Evolutionary conservation across 2,113 vertebrate species (phyloP).

Genomic region (Neoarius graeffei): DNA sequence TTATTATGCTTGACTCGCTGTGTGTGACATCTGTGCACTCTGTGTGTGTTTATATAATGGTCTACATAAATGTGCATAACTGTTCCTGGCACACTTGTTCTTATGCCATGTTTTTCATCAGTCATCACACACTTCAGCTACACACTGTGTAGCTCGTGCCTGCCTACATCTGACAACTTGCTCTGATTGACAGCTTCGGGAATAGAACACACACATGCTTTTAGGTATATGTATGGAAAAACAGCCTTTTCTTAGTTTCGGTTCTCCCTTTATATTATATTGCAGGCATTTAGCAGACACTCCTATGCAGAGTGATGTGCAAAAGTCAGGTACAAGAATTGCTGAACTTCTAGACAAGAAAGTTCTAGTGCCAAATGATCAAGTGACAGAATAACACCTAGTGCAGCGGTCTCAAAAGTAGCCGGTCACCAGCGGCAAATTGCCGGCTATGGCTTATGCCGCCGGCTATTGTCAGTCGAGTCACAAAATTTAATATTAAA

Average conservation of each 20-base stretch:
- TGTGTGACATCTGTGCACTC: neutral
- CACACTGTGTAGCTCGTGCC: neutral
- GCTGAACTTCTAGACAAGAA: too few relatives aligned
- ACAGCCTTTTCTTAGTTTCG: neutral
- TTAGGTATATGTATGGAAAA: neutral
- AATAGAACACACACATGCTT: neutral
- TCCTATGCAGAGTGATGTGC: too few relatives aligned
- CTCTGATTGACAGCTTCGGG: neutral
- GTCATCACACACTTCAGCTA: neutral
- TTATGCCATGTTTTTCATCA: neutral
- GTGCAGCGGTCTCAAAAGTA: too few relatives aligned
- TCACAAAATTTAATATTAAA: too few relatives aligned
- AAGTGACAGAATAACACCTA: too few relatives aligned
- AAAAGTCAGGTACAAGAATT: too few relatives aligned
- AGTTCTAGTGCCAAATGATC: too few relatives aligned
- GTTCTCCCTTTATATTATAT: neutral
- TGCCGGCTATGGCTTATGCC: too few relatives aligned
- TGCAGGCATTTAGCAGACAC: too few relatives aligned
- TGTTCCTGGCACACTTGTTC: neutral
- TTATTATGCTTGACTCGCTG: conserved; percentile 11
- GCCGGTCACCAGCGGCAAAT: too few relatives aligned
- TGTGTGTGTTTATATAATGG: neutral
- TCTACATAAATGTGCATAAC: neutral
- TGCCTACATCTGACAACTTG: neutral
- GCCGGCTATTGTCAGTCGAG: too few relatives aligned